These are phyloP conservation scores for Drosophila setosimentum DNA, from an alignment of 2,888 invertebrate species.

Conservation along the genomic window DNA sequence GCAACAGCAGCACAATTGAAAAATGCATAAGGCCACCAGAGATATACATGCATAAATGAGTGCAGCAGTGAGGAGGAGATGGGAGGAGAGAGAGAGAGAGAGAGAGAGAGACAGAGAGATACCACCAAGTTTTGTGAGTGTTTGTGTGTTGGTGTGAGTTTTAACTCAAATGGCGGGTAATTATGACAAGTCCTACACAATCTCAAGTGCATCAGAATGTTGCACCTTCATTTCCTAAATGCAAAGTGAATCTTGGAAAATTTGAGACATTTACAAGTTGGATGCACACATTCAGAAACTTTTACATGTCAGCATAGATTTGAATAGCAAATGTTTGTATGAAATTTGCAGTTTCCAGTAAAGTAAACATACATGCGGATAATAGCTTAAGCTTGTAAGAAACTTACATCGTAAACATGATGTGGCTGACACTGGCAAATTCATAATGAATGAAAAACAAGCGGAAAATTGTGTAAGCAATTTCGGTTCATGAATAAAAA, in stretches of 20 bases:
- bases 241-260: background rate
- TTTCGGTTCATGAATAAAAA: background rate
- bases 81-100: background rate
- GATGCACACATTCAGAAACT: background rate
- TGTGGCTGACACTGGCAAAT: background rate
- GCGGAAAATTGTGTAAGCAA: background rate
- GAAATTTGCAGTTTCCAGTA: background rate
- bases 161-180: constrained; percentile 67
- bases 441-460: background rate
- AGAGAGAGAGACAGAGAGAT: constrained; percentile 13
- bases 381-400: background rate
- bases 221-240: constrained; percentile 6
- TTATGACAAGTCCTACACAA: constrained; percentile 61
- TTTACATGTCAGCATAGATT: constrained; percentile 1
- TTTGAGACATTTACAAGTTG: constrained; percentile 5
- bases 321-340: background rate
- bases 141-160: constrained; percentile 21
- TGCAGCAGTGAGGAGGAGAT: background rate
- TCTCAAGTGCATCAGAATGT: constrained; percentile 17
- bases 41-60: constrained; percentile 51
- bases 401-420: background rate
- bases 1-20: constrained; percentile 68
- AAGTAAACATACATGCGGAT: background rate
- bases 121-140: constrained; percentile 1
- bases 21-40: constrained; percentile 71